Evolutionary conservation across 2,888 invertebrate species (phyloP).

Genomic region (Ennomos quercinarius): DNA sequence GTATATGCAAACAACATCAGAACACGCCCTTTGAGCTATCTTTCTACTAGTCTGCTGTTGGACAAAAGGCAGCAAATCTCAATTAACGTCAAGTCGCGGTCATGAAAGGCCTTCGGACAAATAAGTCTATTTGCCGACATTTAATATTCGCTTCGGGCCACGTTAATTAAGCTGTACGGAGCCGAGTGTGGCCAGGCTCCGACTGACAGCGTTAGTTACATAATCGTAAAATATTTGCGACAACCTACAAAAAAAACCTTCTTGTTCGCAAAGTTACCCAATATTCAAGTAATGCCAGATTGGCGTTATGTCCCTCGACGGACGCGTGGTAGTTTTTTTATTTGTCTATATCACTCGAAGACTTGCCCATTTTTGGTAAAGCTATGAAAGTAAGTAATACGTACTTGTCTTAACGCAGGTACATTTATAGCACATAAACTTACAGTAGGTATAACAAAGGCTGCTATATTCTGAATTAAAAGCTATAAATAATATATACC

Average conservation of each 20-base stretch:
- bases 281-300: too few species aligned
- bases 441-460: too few species aligned
- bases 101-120: constrained; percentile 58
- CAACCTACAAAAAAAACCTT: too few species aligned
- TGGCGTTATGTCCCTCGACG: too few species aligned
- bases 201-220: constrained; percentile 17
- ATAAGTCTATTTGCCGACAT: constrained; percentile 77
- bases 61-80: constrained; percentile 51
- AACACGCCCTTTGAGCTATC: constrained; percentile 12
- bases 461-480: constrained; percentile 25
- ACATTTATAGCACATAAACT: too few species aligned
- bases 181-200: constrained; percentile 35
- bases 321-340: too few species aligned
- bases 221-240: too few species aligned
- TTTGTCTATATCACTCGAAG: too few species aligned
- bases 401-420: too few species aligned
- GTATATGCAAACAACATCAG: constrained; percentile 8
- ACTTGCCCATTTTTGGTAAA: too few species aligned
- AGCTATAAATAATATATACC: constrained; percentile 38
- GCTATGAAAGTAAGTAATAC: too few species aligned
- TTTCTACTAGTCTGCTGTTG: neutral
- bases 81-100: constrained; percentile 57
- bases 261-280: too few species aligned
- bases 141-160: constrained; percentile 75
- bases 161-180: constrained; percentile 71